These are phyloP conservation scores for Aspidoscelis tigris DNA, from an alignment of 2,113 vertebrate genomes.

Conservation along the genomic window DNA sequence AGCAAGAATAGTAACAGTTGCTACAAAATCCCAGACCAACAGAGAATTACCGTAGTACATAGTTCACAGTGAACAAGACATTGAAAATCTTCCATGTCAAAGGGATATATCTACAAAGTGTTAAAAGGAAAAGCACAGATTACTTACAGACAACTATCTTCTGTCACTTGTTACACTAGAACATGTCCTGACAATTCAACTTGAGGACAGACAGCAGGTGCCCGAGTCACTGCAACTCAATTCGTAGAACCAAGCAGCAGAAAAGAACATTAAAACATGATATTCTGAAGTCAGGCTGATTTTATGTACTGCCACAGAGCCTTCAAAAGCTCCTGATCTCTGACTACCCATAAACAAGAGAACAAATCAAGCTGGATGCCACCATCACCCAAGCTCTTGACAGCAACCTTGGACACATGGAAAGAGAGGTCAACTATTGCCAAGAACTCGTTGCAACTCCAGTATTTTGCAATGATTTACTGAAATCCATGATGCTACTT, in stretches of 20 bases:
- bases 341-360: slow-evolving; percentile 12
- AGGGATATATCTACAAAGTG: background rate
- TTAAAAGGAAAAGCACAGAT: background rate
- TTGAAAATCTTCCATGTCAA: background rate
- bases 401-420: slow-evolving; percentile 52
- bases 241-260: background rate
- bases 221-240: background rate
- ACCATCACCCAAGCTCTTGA: slow-evolving; percentile 45
- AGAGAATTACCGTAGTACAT: background rate
- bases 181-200: slow-evolving; percentile 3
- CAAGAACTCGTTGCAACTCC: slow-evolving; percentile 21
- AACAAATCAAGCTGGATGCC: background rate
- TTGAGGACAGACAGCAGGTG: slow-evolving; percentile 49
- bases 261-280: background rate
- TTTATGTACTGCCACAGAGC: background rate
- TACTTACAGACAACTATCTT: slow-evolving; percentile 56
- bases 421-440: background rate
- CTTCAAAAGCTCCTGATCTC: slow-evolving; percentile 19
- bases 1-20: background rate
- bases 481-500: background rate
- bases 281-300: background rate
- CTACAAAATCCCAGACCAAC: background rate
- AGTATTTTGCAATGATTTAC: slow-evolving; percentile 40
- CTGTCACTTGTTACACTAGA: slow-evolving; percentile 33
- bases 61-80: slow-evolving; percentile 11